Evolutionary conservation across 2,113 vertebrate genomes (phyloP).

Genomic region (Podarcis muralis): DNA sequence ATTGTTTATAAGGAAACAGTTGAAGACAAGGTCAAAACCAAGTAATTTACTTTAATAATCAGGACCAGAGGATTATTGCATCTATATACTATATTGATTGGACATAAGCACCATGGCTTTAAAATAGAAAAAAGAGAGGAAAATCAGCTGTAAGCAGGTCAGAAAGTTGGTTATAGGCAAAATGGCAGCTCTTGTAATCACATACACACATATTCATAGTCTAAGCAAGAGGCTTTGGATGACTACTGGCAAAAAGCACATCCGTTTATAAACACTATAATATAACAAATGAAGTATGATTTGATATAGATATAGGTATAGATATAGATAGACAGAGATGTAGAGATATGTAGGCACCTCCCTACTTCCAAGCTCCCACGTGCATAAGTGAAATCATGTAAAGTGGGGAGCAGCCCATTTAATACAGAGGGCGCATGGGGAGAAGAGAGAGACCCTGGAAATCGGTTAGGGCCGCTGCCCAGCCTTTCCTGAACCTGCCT

Average conservation of each 20-base stretch:
- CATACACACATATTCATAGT: neutral
- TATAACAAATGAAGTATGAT: neutral
- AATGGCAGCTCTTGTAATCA: neutral
- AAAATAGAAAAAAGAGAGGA: neutral
- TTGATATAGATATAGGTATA: neutral
- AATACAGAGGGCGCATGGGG: no score
- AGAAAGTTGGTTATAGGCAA: neutral
- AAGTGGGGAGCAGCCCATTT: no score
- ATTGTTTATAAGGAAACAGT: neutral
- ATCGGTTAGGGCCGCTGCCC: no score
- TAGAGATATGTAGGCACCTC: no score
- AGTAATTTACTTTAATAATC: rapidly evolving
- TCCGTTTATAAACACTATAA: neutral
- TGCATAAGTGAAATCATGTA: no score
- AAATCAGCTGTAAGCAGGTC: no score
- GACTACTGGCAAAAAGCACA: neutral
- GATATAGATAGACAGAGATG: no score
- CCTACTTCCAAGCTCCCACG: no score
- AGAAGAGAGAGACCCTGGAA: no score
- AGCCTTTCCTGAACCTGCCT: no score
- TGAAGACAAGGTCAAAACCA: neutral
- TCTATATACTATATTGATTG: neutral
- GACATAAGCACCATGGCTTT: neutral
- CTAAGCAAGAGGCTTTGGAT: neutral
- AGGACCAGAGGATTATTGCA: neutral